These are phyloP conservation scores for Rana temporaria DNA, from an alignment of 2,113 vertebrate genomes.

Conservation along the genomic window DNA sequence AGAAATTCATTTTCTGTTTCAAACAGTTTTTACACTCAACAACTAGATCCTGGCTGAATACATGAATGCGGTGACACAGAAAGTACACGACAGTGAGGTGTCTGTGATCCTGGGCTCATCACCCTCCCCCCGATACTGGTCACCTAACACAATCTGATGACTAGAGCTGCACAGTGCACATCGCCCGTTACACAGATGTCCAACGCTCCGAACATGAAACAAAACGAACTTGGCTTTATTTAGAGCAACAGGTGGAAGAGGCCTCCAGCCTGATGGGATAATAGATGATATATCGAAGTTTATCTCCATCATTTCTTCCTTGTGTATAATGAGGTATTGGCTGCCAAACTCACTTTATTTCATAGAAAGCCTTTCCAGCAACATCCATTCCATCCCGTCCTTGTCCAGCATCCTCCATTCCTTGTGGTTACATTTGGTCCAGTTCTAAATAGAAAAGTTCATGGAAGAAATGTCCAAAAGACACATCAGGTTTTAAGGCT, in stretches of 20 bases:
- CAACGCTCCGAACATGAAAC: no score
- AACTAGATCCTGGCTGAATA: background rate
- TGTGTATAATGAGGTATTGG: slow-evolving; percentile 7
- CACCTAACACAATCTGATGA: background rate
- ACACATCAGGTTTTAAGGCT: slow-evolving; percentile 87
- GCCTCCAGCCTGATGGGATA: no score
- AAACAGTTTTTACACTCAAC: slow-evolving; percentile 5
- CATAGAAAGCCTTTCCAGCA: no score
- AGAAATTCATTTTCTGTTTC: background rate
- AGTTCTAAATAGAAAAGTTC: slow-evolving; percentile 67
- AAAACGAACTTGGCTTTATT: no score
- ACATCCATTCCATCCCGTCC: no score
- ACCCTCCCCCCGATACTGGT: background rate
- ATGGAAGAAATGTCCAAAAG: slow-evolving; percentile 75
- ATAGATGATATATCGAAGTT: no score
- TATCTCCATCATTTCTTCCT: background rate
- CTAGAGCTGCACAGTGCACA: background rate
- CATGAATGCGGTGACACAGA: background rate
- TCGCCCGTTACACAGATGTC: slow-evolving; percentile 2
- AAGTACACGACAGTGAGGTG: slow-evolving; percentile 6
- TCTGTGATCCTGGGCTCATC: background rate
- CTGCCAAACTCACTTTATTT: no score
- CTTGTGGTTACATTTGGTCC: slow-evolving; percentile 69
- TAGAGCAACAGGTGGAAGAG: no score
- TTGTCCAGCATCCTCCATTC: background rate